Base-by-base conservation (phyloP, 2,113 vertebrate genomes). In the Cyrtonyx montezumae region DNA sequence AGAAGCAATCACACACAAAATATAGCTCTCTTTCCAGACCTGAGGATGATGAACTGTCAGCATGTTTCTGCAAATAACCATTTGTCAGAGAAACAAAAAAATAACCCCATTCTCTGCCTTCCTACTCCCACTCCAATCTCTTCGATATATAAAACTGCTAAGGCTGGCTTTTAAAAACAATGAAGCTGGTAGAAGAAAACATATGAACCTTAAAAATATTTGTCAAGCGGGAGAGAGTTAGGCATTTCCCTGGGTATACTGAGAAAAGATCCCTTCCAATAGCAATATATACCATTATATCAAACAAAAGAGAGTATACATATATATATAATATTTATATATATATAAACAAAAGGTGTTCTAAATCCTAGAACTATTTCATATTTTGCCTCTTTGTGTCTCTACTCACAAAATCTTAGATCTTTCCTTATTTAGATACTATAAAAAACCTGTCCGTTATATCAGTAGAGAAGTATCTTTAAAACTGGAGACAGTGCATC, bases 1-100 rank as follows among this genome's bases (percentile, higher is more conserved):
- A 73, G 82, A 94, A 88, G 42, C n/a, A 93, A 66, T 94, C 63
- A 63, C 49, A 42, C 88, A 94, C 49, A 82, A 91, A 84, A 93
- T 53, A 91, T 8, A 93, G 25, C 11, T 53, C 65, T 21, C 61
- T 42, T 70, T 69, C 73, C 63, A 63, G 42, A 74, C 59, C 71
- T 61, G 14, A 51, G 84, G 14, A 49, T 79, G 40, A 73, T 77
- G 55, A 91, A 93, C 62, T 79, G 75, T 74, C 93, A 91, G 63
- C 15, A 43, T 91, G n/a, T 63, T 94, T 40, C 93, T 95, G 89
- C 61, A 78, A 86, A 90, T 45, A 78, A 21, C 73, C 43, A 37
- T 22, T 84, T 95, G 85, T 76, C 56, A 84, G 48, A 88, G 69
- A 82, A 91, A 76, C 26, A 46, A 43, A n/a, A 67, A 53, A 46